A percentile compares a stretch with the other conserved stretches of the same genome.
Conservation (phyloP, 2,113 vertebrate genomes). For the Phrynocephalus versicolor region DNA sequence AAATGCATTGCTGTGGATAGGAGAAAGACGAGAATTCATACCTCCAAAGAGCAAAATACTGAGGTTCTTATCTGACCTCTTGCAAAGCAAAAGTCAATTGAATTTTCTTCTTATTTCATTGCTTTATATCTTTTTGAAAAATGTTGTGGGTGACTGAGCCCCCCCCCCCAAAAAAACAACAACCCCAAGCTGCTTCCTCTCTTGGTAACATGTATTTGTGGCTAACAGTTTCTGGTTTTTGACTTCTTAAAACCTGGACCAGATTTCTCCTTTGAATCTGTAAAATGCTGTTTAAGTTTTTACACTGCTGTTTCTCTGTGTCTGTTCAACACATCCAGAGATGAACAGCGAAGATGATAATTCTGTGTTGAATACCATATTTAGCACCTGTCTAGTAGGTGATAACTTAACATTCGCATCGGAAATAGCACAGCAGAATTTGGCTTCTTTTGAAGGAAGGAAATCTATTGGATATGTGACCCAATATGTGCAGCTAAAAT, state of each 20-base stretch:
- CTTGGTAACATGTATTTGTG: neutral
- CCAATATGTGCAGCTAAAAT: neutral
- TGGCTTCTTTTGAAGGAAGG: neutral
- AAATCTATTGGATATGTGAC: neutral
- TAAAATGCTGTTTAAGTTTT: neutral
- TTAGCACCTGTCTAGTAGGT: constrained; percentile 28
- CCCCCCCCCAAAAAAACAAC: no score
- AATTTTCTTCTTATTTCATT: neutral
- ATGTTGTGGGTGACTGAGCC: neutral
- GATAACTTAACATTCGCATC: constrained; percentile 18
- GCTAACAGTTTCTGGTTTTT: neutral
- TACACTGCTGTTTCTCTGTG: neutral
- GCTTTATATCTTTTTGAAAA: neutral
- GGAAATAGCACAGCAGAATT: constrained; percentile 3
- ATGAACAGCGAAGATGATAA: constrained; percentile 11
- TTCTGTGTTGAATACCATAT: constrained; percentile 7
- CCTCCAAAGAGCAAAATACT: neutral
- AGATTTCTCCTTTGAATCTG: neutral
- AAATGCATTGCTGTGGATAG: neutral
- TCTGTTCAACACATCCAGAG: constrained; percentile 19
- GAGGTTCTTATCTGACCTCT: neutral
- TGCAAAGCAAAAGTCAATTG: neutral
- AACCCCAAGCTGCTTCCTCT: neutral
- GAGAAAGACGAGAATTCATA: neutral
- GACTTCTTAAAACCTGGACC: neutral